phyloP scores from a whole-genome alignment of 2,888 invertebrate genomes.

The Cepaea hortensis region DNA sequence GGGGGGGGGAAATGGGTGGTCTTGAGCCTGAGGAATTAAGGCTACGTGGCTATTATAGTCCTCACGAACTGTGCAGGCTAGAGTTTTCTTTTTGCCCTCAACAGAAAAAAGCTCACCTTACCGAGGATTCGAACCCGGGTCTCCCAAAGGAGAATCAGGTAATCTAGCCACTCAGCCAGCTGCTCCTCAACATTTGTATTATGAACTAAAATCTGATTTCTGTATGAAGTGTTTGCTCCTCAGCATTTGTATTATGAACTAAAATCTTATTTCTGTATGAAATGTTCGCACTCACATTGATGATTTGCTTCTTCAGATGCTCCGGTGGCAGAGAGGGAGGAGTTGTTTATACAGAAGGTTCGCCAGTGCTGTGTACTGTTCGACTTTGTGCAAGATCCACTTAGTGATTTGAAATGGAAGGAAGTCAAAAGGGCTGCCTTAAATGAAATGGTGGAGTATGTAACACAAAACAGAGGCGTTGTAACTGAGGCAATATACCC shows the following conservation, averaged over 20 bases:
- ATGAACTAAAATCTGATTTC: neutral
- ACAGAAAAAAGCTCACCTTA: too few species aligned
- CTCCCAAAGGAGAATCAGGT: too few species aligned
- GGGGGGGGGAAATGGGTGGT: too few species aligned
- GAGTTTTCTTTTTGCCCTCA: too few species aligned
- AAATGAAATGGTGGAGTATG: constrained; percentile 98
- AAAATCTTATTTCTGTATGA: neutral
- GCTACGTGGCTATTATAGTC: too few species aligned
- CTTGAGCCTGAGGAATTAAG: too few species aligned
- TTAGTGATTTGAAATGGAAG: constrained; percentile 98
- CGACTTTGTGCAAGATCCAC: constrained; percentile 94
- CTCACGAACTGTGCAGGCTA: too few species aligned
- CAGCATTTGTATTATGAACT: too few species aligned
- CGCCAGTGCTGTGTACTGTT: constrained; percentile 98
- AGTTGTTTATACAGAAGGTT: constrained; percentile 95
- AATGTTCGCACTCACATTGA: neutral
- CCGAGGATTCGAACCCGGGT: too few species aligned
- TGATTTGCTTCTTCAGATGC: constrained; percentile 66
- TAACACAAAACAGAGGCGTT: constrained; percentile 91
- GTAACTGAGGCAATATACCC: constrained; percentile 90
- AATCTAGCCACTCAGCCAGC: too few species aligned
- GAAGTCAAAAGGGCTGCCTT: constrained; percentile 97
- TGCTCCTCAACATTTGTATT: too few species aligned
- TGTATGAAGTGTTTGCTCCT: neutral
- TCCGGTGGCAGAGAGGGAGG: constrained; percentile 92